Conservation (phyloP, 2,113 vertebrate genomes). For the Ursus arctos region DNA sequence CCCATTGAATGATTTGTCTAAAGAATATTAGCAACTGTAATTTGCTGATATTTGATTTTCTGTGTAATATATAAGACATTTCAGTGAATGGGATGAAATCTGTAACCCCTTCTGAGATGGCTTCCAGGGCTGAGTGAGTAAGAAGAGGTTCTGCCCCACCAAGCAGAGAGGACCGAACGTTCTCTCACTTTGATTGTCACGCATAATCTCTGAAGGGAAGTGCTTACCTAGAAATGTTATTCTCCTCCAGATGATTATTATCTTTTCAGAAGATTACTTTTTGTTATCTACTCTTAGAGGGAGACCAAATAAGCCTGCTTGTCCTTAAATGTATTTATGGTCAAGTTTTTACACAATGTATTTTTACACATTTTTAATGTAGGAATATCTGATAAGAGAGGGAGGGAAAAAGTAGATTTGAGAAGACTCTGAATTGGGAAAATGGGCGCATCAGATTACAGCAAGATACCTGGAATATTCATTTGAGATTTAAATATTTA, state of each 20-base stretch:
- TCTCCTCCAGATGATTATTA: background rate
- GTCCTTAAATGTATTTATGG: background rate
- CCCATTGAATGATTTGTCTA: background rate
- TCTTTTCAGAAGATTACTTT: background rate
- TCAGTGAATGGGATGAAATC: background rate
- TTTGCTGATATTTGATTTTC: background rate
- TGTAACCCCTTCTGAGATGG: background rate
- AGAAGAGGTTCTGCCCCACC: background rate
- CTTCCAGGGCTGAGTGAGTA: background rate
- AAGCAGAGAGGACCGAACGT: background rate
- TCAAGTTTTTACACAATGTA: background rate
- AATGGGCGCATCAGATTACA: background rate
- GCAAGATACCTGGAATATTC: background rate
- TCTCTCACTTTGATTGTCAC: background rate
- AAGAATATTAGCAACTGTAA: background rate
- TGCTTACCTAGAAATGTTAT: background rate
- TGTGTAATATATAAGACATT: background rate
- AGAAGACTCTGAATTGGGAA: constrained; percentile 39
- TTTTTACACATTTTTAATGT: background rate
- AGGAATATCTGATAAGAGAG: background rate
- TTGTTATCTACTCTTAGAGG: background rate
- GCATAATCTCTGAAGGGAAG: background rate
- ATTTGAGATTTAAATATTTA: background rate
- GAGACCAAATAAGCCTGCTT: background rate
- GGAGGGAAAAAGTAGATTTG: background rate